Percentiles rank a stretch among this genome's conserved stretches.
Conservation (phyloP, 2,797 vertebrate species). For the Sylvilagus floridanus region DNA sequence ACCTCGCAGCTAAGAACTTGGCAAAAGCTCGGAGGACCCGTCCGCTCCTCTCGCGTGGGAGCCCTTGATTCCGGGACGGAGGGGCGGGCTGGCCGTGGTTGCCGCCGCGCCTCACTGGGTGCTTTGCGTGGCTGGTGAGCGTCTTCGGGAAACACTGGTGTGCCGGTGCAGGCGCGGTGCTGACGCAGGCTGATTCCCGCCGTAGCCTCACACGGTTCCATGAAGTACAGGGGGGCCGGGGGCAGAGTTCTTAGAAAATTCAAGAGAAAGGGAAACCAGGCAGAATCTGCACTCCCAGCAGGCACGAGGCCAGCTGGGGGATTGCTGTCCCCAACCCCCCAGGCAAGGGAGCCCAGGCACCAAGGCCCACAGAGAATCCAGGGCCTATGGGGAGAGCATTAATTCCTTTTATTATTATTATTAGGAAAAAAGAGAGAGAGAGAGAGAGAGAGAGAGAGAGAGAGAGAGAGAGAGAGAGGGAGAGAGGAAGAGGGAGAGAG, state of each 20-base stretch:
- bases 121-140: no score
- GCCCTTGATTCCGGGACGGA: no score
- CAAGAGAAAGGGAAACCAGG: neutral
- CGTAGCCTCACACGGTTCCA: rapidly evolving
- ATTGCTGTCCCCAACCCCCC: no score
- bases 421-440: no score
- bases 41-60: no score
- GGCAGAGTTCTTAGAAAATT: neutral
- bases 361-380: neutral
- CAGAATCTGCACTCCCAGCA: neutral
- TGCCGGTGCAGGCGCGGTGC: neutral
- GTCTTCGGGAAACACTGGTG: neutral
- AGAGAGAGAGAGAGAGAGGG: no score
- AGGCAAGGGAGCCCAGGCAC: neutral
- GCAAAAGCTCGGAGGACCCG: no score
- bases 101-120: no score
- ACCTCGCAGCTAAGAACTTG: no score
- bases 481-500: no score
- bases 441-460: no score
- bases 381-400: neutral
- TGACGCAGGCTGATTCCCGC: neutral
- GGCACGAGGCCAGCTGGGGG: neutral
- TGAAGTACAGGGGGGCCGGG: neutral
- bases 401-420: neutral
- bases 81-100: no score